These are phyloP conservation scores for Psettodes erumei DNA, from an alignment of 2,113 vertebrate genomes.

Conservation along the genomic window DNA sequence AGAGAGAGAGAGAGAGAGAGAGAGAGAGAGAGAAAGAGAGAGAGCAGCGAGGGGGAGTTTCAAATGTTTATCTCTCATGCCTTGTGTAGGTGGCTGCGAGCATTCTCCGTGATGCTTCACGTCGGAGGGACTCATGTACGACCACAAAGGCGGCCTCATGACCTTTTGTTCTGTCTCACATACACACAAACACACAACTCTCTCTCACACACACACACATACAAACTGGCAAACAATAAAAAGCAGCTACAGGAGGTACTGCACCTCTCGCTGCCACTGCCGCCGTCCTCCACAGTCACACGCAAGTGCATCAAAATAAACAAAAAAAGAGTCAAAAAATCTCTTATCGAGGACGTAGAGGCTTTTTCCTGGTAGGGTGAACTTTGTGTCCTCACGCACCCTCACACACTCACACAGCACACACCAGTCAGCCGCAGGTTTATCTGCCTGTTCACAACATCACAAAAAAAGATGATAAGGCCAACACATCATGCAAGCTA, in stretches of 20 bases:
- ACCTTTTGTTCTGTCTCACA: conserved; percentile 75
- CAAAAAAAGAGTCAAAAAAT: conserved; percentile 8
- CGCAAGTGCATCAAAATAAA: neutral
- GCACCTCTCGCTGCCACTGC: conserved; percentile 49
- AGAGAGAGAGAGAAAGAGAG: conserved; percentile 41
- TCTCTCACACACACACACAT: conserved; percentile 43
- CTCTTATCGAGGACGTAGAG: conserved; percentile 43
- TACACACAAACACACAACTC: conserved; percentile 49
- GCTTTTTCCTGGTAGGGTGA: conserved; percentile 2
- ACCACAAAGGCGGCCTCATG: conserved; percentile 70
- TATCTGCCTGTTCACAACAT: conserved; percentile 27
- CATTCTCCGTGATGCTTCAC: conserved; percentile 44
- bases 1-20: conserved; percentile 45
- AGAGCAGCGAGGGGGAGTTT: conserved; percentile 65
- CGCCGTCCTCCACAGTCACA: conserved; percentile 26
- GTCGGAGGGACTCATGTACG: conserved; percentile 58
- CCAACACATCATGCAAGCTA: conserved; percentile 12
- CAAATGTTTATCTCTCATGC: conserved; percentile 74
- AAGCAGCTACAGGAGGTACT: conserved; percentile 59
- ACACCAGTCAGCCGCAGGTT: neutral
- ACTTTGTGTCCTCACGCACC: conserved; percentile 8
- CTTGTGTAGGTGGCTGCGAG: conserved; percentile 75
- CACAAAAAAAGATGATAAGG: conserved; percentile 5
- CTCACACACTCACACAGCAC: conserved; percentile 11
- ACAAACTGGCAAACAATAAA: conserved; percentile 61